Evolutionary conservation across 2,888 invertebrate species (phyloP).

Genomic region (Epistrophe eligans): DNA sequence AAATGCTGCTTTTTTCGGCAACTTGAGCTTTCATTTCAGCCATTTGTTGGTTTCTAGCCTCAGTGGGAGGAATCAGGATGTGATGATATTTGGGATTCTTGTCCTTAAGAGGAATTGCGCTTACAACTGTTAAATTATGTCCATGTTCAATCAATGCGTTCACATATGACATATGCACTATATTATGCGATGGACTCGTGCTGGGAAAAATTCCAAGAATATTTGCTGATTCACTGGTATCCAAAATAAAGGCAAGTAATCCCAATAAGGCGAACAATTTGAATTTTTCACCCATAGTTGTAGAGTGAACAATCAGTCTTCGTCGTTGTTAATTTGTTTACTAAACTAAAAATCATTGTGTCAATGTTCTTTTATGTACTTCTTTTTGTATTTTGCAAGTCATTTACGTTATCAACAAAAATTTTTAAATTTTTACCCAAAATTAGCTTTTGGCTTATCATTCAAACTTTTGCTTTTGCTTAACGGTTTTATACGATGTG

Average conservation of each 20-base stretch:
- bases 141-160: constrained; percentile 80
- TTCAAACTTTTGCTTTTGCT: not conserved
- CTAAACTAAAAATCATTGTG: not conserved
- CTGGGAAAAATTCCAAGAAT: constrained; percentile 82
- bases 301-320: not conserved
- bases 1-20: not conserved
- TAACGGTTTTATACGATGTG: not conserved
- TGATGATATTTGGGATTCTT: constrained; percentile 79
- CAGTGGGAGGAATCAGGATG: constrained; percentile 30
- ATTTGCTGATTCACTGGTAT: constrained; percentile 77
- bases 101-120: constrained; percentile 78
- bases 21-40: not conserved
- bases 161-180: constrained; percentile 81
- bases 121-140: constrained; percentile 82
- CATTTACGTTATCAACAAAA: not conserved
- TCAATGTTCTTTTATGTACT: not conserved
- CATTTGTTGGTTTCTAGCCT: constrained; percentile 18
- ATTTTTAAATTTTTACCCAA: not conserved
- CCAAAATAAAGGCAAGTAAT: not conserved
- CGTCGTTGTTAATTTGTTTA: not conserved
- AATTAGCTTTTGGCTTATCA: not conserved
- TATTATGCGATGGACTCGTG: constrained; percentile 82
- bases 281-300: not conserved
- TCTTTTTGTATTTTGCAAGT: not conserved
- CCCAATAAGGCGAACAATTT: constrained; percentile 15